Evolutionary conservation across 1,140 invertebrate species (phyloP), one percentile per base, ranked within the genome.

Genomic region (Drosophila truncata): DNA sequence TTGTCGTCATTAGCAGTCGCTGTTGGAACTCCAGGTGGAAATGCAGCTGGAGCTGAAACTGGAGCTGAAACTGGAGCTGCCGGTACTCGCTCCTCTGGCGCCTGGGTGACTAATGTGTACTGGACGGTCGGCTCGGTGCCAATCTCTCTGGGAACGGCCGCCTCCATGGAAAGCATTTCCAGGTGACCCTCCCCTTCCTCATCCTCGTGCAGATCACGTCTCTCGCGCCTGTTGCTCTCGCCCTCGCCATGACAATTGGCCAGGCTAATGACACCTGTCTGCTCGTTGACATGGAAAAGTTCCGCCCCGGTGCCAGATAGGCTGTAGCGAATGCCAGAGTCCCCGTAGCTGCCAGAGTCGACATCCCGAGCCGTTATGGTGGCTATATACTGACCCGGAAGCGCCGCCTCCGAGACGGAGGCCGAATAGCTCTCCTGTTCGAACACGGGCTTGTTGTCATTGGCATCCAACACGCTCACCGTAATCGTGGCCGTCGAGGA

Each of bases 401-500:
- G 80, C 0, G 97, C 96, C 10, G 95, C 95, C 93, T 99, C 98
- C 1, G 95, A 95, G 20, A 98, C 95, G 6, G 86, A 92, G 2
- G 95, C 95, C 2, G 95, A 95, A 91, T 97, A 98, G 13, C 95
- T 95, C 46, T 96, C 95, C 82, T 95, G 95, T 29, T 95, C 94
- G 93, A 98, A 98, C 14, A 94, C 94, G 5, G 98, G 97, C 7
- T 96, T 95, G 93, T 98, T 98, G 93, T 98, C 97, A 93, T 98
- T 98, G n/a, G 96, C 96, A 93, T 99, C 97, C 9, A 95, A 94
- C 39, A 98, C 95, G 13, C 95, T 95, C 2, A 99, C 95, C 0
- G 95, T 97, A 4, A 99, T 96, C 14, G 97, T 98, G 0, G 97
- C 97, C 5, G 97, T 98, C 2, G 97, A 98, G 1, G 96, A 96